Conservation (phyloP, 2,888 invertebrate species). For the Eupithecia pulchellata region DNA sequence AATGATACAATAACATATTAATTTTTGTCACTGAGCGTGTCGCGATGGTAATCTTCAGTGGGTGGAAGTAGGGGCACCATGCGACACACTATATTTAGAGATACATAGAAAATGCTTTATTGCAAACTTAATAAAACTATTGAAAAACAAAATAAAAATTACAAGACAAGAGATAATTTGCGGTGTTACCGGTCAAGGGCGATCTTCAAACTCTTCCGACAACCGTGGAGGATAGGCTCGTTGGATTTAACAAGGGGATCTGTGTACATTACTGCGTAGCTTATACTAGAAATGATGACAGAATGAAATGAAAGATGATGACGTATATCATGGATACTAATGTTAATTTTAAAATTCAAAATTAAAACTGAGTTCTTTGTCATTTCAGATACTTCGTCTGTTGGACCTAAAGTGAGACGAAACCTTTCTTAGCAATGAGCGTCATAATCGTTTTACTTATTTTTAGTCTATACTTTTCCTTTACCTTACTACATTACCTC, state of each 20-base stretch:
- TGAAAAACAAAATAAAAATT: no score
- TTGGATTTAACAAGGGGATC: no score
- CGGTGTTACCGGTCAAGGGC: no score
- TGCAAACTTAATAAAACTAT: no score
- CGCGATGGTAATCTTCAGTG: constrained; percentile 39
- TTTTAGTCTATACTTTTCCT: background rate
- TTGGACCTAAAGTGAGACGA: background rate
- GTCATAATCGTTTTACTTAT: background rate
- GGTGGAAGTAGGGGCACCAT: constrained; percentile 40
- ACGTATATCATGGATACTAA: background rate
- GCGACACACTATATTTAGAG: background rate
- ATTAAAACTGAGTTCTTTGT: background rate
- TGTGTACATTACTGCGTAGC: no score
- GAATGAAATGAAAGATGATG: background rate
- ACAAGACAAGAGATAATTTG: no score
- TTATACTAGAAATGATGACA: no score
- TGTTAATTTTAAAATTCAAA: background rate
- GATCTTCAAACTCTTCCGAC: no score
- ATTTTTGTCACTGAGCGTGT: constrained; percentile 47
- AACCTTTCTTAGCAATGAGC: background rate
- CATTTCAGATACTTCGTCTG: background rate
- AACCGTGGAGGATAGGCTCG: no score
- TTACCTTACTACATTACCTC: background rate
- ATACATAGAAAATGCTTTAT: no score
- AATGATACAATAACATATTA: constrained; percentile 63